Base-by-base conservation (phyloP, 2,888 invertebrate genomes). In the Folsomia manolachei region DNA sequence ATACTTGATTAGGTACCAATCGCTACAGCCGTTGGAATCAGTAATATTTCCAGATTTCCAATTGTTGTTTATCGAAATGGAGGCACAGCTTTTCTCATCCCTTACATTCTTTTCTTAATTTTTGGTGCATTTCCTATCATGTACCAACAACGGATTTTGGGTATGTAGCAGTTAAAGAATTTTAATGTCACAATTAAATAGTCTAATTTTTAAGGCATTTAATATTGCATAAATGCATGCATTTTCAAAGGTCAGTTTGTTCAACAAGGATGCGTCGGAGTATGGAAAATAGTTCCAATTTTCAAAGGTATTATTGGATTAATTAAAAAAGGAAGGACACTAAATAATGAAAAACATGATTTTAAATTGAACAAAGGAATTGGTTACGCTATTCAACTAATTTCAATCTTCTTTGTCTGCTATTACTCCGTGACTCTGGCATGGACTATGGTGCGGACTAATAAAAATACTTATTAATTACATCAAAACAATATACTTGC, bases 211-310 rank as follows among this genome's bases (percentile, higher is more conserved):
- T n/a, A n/a, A n/a, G n/a, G n/a, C n/a, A n/a, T n/a, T n/a, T n/a
- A n/a, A n/a, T n/a, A n/a, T n/a, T n/a, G n/a, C n/a, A n/a, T n/a
- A n/a, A n/a, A n/a, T n/a, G n/a, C n/a, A n/a, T n/a, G n/a, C n/a
- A n/a, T n/a, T n/a, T n/a, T n/a, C n/a, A n/a, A n/a, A n/a, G n/a
- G 64, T 4, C 64, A 64, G 25, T 64, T 64, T 64, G 19, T 64
- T 27, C 27, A 27, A 64, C 27, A 64, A 19, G 64, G 64, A 9
- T 26, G 14, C n/a, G 27, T 64, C 21, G 26, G 27, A 11, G 39
- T 26, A 7, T 64, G 39, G 27, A 64, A 64, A 27, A 27, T 64
- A 14, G 27, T 26, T 14, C 64, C 64, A 14, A 27, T 64, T 9
- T 27, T 64, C n/a, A 64, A 64, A 64, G 64, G 64, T 64, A 7